These are phyloP conservation scores for Promerops cafer DNA, from an alignment of 2,113 vertebrate genomes.

Conservation along the genomic window DNA sequence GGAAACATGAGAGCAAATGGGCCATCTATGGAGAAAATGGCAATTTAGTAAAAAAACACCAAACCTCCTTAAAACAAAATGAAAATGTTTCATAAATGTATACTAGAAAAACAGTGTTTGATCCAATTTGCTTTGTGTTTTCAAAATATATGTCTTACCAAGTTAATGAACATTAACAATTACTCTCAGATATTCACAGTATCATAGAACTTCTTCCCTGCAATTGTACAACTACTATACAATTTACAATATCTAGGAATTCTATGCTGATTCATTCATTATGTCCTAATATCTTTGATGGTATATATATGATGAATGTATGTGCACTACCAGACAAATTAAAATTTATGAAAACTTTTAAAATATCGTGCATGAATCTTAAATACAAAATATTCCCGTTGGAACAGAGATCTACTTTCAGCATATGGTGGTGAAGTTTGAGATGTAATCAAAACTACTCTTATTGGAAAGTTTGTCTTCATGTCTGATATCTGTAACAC, in stretches of 20 bases:
- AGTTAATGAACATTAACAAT: not conserved
- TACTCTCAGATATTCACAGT: not conserved
- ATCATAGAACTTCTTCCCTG: not conserved
- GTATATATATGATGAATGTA: not conserved
- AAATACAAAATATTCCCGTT: not conserved
- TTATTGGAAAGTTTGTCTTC: not conserved
- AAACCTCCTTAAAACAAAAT: not conserved
- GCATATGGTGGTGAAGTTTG: fast-evolving
- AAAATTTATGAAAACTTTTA: not conserved
- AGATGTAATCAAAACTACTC: not conserved
- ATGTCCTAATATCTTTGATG: not conserved
- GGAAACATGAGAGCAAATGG: not conserved
- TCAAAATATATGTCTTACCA: not conserved
- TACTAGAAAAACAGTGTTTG: not conserved
- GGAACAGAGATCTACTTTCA: not conserved
- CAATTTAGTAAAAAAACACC: fast-evolving
- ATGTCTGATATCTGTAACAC: not conserved
- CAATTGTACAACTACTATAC: not conserved
- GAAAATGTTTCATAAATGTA: not conserved
- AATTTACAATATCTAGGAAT: not conserved
- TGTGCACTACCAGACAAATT: not conserved
- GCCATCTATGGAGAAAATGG: not conserved
- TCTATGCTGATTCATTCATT: not conserved
- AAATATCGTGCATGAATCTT: not conserved
- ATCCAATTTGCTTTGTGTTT: not conserved